phyloP scores from a whole-genome alignment of 2,113 vertebrate species.

The Phylloscopus whistleri region DNA sequence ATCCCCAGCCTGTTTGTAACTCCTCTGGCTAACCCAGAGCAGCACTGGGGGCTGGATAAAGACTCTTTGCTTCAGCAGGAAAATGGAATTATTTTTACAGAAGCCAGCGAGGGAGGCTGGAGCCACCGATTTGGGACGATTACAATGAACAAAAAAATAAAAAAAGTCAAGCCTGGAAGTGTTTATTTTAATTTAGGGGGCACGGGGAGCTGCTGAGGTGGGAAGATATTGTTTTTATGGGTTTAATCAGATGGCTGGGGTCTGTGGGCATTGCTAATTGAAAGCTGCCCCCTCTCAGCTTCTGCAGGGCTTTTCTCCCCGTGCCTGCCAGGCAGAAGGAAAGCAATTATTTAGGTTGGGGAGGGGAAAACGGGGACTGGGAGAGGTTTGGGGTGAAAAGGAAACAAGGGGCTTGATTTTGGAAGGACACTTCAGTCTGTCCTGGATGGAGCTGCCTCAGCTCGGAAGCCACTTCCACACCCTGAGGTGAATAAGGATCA shows the following conservation, averaged over 20 bases:
- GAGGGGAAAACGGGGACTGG: too few relatives aligned
- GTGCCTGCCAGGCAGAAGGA: not conserved
- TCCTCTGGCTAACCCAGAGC: not conserved
- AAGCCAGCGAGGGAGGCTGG: constrained; percentile 25
- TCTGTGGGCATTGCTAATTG: constrained; percentile 30
- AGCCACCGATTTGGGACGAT: constrained; percentile 25
- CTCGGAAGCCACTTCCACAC: too few relatives aligned
- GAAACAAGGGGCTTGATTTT: not conserved
- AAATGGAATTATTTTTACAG: constrained; percentile 47
- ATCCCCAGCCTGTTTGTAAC: not conserved
- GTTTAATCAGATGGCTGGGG: not conserved
- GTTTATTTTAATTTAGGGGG: constrained; percentile 32
- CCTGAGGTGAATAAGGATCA: not conserved
- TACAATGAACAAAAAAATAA: constrained; percentile 9
- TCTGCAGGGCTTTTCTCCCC: not conserved
- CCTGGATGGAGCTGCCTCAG: too few relatives aligned
- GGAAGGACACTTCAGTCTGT: not conserved
- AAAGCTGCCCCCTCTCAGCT: not conserved
- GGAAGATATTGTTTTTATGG: constrained; percentile 31
- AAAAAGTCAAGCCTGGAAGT: not conserved
- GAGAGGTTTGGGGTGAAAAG: too few relatives aligned
- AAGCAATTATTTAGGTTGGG: not conserved
- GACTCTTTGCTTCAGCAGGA: not conserved
- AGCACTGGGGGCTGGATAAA: constrained; percentile 9
- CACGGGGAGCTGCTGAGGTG: not conserved